Percentiles rank a stretch among this genome's conserved stretches.
Evolutionary conservation across 2,888 invertebrate genomes (phyloP).

Genomic region (Cerastis rubricosa): DNA sequence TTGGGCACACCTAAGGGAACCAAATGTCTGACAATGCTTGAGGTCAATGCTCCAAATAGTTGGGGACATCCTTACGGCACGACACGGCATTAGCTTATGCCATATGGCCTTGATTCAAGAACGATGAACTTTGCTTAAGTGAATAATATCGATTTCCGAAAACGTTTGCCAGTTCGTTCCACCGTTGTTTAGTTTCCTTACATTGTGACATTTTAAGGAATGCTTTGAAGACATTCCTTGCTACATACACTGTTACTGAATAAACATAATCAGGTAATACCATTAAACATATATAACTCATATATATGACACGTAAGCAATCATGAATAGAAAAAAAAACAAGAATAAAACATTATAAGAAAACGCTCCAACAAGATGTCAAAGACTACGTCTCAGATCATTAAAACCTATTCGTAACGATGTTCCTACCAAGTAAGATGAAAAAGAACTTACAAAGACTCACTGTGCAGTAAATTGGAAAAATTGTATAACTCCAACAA

Average conservation of each 20-base stretch:
- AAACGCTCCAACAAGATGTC: slow-evolving; percentile 6
- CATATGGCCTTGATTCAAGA: slow-evolving; percentile 62
- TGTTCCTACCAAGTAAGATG: slow-evolving; percentile 15
- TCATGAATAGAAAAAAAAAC: neutral
- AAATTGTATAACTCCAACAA: slow-evolving; percentile 40
- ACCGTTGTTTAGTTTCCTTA: slow-evolving; percentile 20
- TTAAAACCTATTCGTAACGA: slow-evolving; percentile 26
- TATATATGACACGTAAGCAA: too few relatives aligned
- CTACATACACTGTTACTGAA: neutral
- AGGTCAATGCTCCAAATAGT: slow-evolving; percentile 58
- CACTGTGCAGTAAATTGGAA: slow-evolving; percentile 39
- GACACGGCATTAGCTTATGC: slow-evolving; percentile 52
- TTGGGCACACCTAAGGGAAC: slow-evolving; percentile 32
- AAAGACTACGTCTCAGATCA: slow-evolving; percentile 3
- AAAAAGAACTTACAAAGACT: slow-evolving; percentile 17
- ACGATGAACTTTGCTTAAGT: slow-evolving; percentile 63
- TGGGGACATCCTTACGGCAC: slow-evolving; percentile 54
- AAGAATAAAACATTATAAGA: neutral
- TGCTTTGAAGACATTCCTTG: slow-evolving; percentile 21
- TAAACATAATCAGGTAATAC: neutral
- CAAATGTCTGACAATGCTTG: slow-evolving; percentile 31
- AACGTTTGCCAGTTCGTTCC: slow-evolving; percentile 34
- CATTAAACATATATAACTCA: neutral
- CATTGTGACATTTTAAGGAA: slow-evolving; percentile 30
- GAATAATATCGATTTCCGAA: slow-evolving; percentile 63